Percentiles rank a stretch among this genome's conserved stretches.
These are phyloP conservation scores for Pipistrellus kuhlii DNA, from an alignment of 2,797 vertebrate species.

Conservation along the genomic window DNA sequence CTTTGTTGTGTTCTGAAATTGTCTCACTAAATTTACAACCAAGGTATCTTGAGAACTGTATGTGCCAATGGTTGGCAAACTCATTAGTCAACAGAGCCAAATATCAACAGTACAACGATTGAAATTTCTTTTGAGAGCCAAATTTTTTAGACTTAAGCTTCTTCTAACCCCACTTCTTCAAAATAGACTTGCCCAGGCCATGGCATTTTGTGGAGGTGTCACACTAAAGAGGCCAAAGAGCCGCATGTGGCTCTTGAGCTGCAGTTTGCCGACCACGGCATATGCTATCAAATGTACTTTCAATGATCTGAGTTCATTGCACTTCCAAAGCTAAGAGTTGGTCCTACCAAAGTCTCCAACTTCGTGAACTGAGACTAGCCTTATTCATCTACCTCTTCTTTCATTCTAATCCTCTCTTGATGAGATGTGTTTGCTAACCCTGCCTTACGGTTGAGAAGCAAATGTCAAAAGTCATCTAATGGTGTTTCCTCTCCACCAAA, in stretches of 20 bases:
- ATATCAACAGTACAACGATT: too few species aligned
- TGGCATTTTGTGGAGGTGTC: too few species aligned
- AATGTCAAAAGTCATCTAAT: too few species aligned
- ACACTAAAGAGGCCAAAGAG: too few species aligned
- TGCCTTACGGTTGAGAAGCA: background rate
- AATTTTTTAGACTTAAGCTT: too few species aligned
- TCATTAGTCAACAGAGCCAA: too few species aligned
- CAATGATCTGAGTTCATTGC: background rate
- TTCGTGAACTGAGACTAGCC: background rate
- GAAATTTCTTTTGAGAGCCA: too few species aligned
- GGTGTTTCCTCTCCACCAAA: background rate
- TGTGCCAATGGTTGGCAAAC: background rate
- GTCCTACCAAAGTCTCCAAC: background rate
- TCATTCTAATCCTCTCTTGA: background rate
- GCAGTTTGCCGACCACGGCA: too few species aligned
- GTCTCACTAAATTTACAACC: background rate
- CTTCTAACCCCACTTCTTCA: too few species aligned
- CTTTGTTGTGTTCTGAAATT: background rate
- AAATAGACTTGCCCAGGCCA: too few species aligned
- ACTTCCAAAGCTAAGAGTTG: background rate
- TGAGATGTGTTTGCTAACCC: background rate
- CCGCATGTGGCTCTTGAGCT: too few species aligned
- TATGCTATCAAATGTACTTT: background rate
- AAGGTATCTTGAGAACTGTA: background rate
- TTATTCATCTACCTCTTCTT: background rate